phyloP scores from a whole-genome alignment of 2,113 vertebrate genomes.

The Desmodus rotundus region DNA sequence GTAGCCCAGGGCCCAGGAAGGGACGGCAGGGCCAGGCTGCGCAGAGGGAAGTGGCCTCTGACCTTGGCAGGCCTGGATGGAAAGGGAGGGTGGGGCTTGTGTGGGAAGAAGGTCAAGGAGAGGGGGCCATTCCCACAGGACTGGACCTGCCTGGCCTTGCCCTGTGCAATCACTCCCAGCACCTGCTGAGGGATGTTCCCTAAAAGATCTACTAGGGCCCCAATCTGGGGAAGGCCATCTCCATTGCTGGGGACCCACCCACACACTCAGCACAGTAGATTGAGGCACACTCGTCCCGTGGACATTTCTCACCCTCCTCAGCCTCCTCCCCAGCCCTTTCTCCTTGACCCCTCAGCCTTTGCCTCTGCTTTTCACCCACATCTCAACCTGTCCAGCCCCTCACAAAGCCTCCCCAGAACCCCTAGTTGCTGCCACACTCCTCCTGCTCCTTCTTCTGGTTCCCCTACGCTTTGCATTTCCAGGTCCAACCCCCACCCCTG shows the following conservation, averaged over 20 bases:
- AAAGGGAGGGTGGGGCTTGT: neutral
- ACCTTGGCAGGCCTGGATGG: neutral
- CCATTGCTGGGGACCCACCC: neutral
- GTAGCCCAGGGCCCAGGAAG: neutral
- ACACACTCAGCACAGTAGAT: rapidly evolving
- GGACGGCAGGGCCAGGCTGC: neutral
- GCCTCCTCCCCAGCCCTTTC: neutral
- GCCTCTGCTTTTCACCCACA: rapidly evolving
- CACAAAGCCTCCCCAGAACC: neutral
- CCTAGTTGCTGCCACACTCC: neutral
- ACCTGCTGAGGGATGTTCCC: neutral
- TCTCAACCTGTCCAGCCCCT: neutral
- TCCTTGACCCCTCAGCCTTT: neutral
- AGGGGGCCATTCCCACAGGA: neutral
- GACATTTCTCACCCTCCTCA: too few species aligned
- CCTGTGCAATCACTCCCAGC: neutral
- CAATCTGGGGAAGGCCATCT: neutral
- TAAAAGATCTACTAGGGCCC: neutral
- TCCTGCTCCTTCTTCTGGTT: neutral
- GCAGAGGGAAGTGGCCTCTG: neutral
- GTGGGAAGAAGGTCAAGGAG: neutral
- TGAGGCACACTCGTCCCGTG: neutral
- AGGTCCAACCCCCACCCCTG: neutral
- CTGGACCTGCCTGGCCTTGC: neutral
- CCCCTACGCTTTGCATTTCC: rapidly evolving